Evolutionary conservation across 2,113 vertebrate species (phyloP).

Genomic region (Daphoenositta chrysoptera): DNA sequence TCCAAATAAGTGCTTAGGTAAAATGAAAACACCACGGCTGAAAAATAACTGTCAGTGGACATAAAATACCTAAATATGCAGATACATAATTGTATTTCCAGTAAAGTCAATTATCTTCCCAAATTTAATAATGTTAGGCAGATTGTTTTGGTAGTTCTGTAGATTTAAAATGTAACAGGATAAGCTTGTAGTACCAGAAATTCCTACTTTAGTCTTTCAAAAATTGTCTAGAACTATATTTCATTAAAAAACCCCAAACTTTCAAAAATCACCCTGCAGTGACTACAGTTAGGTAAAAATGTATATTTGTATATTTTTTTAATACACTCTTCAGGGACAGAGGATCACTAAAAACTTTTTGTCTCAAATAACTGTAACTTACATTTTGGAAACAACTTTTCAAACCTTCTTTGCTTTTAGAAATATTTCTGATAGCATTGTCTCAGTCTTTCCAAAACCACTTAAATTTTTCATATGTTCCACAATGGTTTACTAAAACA

Average conservation of each 20-base stretch:
- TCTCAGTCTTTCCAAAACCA: background rate
- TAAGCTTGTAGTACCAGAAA: background rate
- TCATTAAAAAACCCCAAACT: background rate
- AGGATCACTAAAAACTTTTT: background rate
- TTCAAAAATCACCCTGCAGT: background rate
- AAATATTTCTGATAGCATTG: background rate
- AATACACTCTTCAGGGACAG: background rate
- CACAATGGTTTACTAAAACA: background rate
- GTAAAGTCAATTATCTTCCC: constrained; percentile 13
- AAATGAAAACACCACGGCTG: background rate
- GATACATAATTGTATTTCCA: constrained; percentile 13
- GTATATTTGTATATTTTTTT: background rate
- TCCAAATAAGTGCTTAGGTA: background rate
- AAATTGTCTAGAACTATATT: background rate
- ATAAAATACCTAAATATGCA: constrained; percentile 31
- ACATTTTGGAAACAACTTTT: background rate
- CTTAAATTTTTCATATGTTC: background rate
- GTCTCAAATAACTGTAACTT: background rate
- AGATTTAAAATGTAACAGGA: background rate
- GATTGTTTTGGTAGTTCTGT: background rate
- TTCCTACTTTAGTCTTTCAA: constrained; percentile 1
- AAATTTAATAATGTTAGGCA: constrained; percentile 10
- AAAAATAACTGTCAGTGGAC: constrained; percentile 19
- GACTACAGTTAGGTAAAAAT: background rate
- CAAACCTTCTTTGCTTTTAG: background rate